These are phyloP conservation scores for Gymnogyps californianus DNA, from an alignment of 2,113 vertebrate species.

Conservation along the genomic window DNA sequence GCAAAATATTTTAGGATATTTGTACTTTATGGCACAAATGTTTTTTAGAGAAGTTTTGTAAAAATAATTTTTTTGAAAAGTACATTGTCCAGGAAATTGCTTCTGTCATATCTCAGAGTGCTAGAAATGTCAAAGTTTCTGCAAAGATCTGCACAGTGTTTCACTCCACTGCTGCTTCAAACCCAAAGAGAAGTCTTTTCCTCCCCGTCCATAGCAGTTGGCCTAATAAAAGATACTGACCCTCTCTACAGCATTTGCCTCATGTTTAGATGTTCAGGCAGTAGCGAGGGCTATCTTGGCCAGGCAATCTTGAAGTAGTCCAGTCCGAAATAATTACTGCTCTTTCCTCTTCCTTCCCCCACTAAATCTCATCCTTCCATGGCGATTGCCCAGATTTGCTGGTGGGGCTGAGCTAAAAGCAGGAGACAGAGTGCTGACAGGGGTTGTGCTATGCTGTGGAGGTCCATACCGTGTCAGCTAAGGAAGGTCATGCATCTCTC, in stretches of 20 bases:
- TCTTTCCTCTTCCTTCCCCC: background rate
- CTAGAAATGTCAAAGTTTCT: background rate
- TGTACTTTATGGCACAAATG: background rate
- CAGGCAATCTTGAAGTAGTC: background rate
- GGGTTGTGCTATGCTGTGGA: background rate
- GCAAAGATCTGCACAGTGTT: background rate
- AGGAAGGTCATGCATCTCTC: background rate
- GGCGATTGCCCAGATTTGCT: background rate
- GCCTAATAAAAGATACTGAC: background rate
- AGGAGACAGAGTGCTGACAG: background rate
- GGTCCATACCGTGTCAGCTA: background rate
- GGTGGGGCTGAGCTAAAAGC: background rate
- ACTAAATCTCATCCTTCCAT: background rate
- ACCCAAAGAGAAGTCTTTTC: background rate
- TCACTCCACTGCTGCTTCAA: background rate
- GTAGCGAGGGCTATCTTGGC: background rate
- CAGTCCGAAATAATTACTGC: background rate
- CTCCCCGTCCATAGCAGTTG: background rate
- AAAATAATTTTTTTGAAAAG: background rate
- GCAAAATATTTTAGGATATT: conserved; percentile 54
- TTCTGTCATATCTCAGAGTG: background rate
- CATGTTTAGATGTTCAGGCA: background rate
- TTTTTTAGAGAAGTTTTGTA: conserved; percentile 4
- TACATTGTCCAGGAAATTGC: background rate
- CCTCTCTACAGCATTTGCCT: background rate